Evolutionary conservation across 2,797 vertebrate genomes (phyloP), one percentile per base, ranked within the genome.

Genomic region (Kryptolebias ocellatus): DNA sequence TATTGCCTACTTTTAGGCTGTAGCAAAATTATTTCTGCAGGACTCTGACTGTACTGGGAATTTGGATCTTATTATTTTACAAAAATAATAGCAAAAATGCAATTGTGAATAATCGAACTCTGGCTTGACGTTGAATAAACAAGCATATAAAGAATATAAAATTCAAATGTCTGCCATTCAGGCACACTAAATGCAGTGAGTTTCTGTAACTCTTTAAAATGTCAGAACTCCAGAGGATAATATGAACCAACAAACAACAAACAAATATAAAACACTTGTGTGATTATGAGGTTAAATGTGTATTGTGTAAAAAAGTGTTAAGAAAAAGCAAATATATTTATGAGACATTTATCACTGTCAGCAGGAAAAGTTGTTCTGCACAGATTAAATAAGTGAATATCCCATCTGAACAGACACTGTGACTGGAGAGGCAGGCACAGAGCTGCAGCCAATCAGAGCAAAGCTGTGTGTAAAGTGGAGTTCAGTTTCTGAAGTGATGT

Each of bases 391-490:
- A 29, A 18, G 16, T 17, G 20, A 66, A 54, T 5, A 24, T 5
- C 15, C 24, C 5, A 56, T 69, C 39, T 70, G 51, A 72, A 62
- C 16, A 28, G 20, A 58, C 52, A 27, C 10, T 53, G 28, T 65
- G 64, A 91, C 79, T 89, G 85, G 85, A 83, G 51, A 63, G 79
- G 58, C 42, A 4, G 18, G 27, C 31, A 55, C 16, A 29, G 27
- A 34, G 54, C 9, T 66, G 39, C 60, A 88, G 70, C 92, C 92
- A 92, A 92, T 92, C 84, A 85, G 67, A 78, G 60, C 54, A 29
- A 29, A 27, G 50, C 37, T 60, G 53, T 17, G 63, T 45, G 53
- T 3, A 70, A 76, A 72, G 72, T 66, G 52, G 73, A 78, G 83
- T 67, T 86, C 56, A 65, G 34, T 63, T 88, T 79, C 86, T 63